Evolutionary conservation across 2,797 vertebrate species (phyloP).

Genomic region (Gallirallus australis): DNA sequence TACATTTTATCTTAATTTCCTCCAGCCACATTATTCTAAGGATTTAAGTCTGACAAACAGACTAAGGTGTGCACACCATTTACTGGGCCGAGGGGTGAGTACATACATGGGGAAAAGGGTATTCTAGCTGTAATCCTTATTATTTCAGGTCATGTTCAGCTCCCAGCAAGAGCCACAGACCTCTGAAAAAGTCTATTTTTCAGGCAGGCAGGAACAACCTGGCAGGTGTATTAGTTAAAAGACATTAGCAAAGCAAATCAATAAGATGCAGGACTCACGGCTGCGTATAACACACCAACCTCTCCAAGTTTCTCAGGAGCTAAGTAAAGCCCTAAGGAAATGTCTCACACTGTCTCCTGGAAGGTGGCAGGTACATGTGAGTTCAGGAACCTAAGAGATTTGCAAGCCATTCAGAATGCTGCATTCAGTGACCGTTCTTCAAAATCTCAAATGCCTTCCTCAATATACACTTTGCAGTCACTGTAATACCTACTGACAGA

Average conservation of each 20-base stretch:
- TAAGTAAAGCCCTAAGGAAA: not conserved
- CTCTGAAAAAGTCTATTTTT: not conserved
- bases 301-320: not conserved
- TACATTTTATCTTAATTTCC: not conserved
- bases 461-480: not conserved
- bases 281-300: not conserved
- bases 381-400: not conserved
- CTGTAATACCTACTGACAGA: not conserved
- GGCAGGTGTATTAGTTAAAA: not conserved
- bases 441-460: not conserved
- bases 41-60: not conserved
- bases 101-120: not conserved
- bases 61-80: rapidly evolving
- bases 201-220: not conserved
- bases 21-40: not conserved
- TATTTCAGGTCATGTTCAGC: not conserved
- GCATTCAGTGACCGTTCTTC: not conserved
- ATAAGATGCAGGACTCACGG: not conserved
- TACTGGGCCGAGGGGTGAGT: not conserved
- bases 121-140: not conserved
- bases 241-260: not conserved
- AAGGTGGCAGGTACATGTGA: not conserved
- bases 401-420: not conserved
- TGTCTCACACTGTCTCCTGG: not conserved
- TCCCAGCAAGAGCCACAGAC: not conserved